A percentile compares a stretch with the other conserved stretches of the same genome.
phyloP scores from a whole-genome alignment of 2,797 vertebrate species.

The Glyptemys insculpta region DNA sequence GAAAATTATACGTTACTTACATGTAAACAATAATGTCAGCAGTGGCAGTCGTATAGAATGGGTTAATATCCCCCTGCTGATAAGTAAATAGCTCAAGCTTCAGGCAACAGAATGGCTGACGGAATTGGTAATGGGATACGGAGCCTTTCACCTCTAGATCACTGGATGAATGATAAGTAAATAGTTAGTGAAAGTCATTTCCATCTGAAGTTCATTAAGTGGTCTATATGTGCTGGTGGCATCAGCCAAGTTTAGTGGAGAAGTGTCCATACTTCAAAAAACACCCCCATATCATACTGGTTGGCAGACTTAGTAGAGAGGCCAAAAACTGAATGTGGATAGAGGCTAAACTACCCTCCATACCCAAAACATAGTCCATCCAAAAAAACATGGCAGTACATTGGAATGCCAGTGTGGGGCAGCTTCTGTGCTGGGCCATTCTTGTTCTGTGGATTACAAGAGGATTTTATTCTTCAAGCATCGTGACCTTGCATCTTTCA shows the following conservation, averaged over 20 bases:
- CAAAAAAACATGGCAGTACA: background rate
- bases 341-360: background rate
- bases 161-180: background rate
- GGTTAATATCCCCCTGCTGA: background rate
- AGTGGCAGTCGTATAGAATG: background rate
- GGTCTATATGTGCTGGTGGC: background rate
- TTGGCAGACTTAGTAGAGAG: constrained; percentile 4
- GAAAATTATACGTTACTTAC: background rate
- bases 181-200: background rate
- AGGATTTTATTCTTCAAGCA: background rate
- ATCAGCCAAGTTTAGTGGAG: background rate
- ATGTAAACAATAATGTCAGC: background rate
- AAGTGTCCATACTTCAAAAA: background rate
- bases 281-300: background rate
- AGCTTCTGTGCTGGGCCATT: background rate
- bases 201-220: constrained; percentile 8
- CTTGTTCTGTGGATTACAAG: background rate
- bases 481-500: background rate
- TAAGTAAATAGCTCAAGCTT: constrained; percentile 28
- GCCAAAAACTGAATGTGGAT: background rate
- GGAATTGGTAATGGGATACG: background rate
- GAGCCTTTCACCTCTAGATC: rapidly evolving
- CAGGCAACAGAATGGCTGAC: background rate
- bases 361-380: background rate
- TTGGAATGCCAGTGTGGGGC: background rate